phyloP scores from a whole-genome alignment of 2,113 vertebrate species.

The Pseudonaja textilis region DNA sequence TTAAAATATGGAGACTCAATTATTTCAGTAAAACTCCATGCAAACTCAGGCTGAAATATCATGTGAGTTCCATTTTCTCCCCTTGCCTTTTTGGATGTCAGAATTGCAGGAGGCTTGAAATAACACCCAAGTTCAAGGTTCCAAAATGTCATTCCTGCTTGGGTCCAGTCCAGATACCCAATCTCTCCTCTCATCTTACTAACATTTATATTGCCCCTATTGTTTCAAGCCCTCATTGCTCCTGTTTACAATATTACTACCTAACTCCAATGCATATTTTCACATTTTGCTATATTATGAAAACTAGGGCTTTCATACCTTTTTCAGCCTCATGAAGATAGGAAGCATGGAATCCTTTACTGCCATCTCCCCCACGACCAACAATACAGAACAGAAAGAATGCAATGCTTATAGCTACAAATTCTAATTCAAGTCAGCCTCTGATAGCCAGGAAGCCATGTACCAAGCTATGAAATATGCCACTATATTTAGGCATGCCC shows the following conservation, averaged over 20 bases:
- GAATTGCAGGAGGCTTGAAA: background rate
- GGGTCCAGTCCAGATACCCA: no score
- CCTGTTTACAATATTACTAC: background rate
- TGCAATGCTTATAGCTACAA: no score
- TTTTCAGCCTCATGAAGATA: background rate
- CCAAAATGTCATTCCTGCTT: background rate
- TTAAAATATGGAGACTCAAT: background rate
- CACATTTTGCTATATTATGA: background rate
- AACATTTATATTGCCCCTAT: background rate
- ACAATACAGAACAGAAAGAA: background rate
- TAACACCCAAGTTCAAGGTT: background rate
- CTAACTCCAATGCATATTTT: background rate
- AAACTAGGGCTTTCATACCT: background rate
- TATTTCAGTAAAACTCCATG: background rate
- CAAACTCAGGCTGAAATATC: background rate
- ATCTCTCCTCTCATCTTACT: background rate
- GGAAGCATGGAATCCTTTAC: background rate
- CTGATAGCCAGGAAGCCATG: background rate
- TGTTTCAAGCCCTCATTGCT: background rate
- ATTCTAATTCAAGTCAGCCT: background rate
- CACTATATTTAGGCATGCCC: background rate
- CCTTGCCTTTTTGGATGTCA: background rate
- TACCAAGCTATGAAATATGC: no score
- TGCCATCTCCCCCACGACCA: background rate
- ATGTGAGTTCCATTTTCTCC: background rate